A percentile compares a stretch with the other conserved stretches of the same genome.
Evolutionary conservation across 2,888 invertebrate genomes (phyloP).

Genomic region (Autographa pulchrina): DNA sequence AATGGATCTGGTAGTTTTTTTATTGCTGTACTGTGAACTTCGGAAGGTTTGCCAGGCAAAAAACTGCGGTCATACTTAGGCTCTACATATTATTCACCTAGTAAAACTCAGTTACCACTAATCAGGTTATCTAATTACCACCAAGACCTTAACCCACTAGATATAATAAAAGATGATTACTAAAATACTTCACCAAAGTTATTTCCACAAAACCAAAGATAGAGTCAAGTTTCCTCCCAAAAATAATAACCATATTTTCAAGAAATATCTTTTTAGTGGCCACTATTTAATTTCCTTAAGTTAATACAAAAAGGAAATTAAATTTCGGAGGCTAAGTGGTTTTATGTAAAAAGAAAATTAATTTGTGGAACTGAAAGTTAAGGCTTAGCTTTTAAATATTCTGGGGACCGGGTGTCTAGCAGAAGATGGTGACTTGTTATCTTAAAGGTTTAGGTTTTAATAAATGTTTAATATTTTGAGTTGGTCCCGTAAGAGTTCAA

Average conservation of each 20-base stretch:
- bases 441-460: conserved; percentile 2
- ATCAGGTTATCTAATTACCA: no score
- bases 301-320: conserved; percentile 38
- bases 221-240: not conserved
- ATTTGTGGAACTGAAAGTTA: conserved; percentile 43
- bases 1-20: no score
- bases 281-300: conserved; percentile 21
- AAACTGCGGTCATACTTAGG: no score
- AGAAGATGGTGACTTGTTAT: conserved; percentile 26
- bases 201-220: not conserved
- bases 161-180: no score
- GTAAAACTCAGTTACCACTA: no score
- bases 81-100: no score
- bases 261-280: conserved; percentile 22
- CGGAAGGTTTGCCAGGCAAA: no score
- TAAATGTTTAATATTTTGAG: conserved; percentile 1
- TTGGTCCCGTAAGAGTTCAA: not conserved
- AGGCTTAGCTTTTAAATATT: conserved; percentile 33
- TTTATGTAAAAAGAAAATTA: conserved; percentile 46
- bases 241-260: not conserved
- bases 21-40: no score
- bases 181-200: not conserved
- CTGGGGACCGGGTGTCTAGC: conserved; percentile 15
- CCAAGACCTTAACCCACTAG: no score
- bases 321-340: conserved; percentile 33